These are phyloP conservation scores for Rhagonycha fulva DNA, from an alignment of 2,888 invertebrate species.

Conservation along the genomic window DNA sequence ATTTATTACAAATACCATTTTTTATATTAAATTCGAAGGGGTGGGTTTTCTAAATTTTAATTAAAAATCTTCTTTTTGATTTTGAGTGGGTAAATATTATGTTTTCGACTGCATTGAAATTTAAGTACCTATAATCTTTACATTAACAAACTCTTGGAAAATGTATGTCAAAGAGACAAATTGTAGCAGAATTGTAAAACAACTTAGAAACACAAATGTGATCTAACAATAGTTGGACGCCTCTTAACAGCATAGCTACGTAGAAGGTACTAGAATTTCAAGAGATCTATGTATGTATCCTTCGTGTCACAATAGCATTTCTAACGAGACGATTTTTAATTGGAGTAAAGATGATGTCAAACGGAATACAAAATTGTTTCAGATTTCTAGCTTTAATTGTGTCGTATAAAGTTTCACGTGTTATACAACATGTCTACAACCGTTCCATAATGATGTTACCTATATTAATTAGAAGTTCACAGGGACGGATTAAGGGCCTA, in stretches of 20 bases:
- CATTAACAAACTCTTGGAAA: constrained; percentile 8
- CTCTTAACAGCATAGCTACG: constrained; percentile 19
- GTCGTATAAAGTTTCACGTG: constrained; percentile 10
- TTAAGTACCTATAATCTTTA: not conserved
- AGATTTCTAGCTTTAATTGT: constrained; percentile 28
- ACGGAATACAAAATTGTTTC: constrained; percentile 40
- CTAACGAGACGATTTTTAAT: constrained; percentile 47
- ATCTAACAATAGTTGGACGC: constrained; percentile 26
- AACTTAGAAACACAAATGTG: constrained; percentile 23
- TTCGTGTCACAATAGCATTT: constrained; percentile 35
- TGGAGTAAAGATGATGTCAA: constrained; percentile 46
- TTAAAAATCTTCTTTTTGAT: not conserved
- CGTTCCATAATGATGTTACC: not conserved
- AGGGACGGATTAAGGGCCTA: not conserved
- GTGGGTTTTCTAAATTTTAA: not conserved
- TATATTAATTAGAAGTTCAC: not conserved
- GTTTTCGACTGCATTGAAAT: not conserved
- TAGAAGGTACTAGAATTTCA: constrained; percentile 26
- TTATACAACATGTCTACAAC: constrained; percentile 1
- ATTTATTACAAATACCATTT: not conserved
- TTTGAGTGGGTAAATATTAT: not conserved
- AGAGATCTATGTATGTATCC: constrained; percentile 22
- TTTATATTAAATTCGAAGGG: not conserved
- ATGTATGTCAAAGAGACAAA: constrained; percentile 24
- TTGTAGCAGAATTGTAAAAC: constrained; percentile 8